Base-by-base conservation (phyloP, 2,888 invertebrate species). In the Stegophylla sp. region DNA sequence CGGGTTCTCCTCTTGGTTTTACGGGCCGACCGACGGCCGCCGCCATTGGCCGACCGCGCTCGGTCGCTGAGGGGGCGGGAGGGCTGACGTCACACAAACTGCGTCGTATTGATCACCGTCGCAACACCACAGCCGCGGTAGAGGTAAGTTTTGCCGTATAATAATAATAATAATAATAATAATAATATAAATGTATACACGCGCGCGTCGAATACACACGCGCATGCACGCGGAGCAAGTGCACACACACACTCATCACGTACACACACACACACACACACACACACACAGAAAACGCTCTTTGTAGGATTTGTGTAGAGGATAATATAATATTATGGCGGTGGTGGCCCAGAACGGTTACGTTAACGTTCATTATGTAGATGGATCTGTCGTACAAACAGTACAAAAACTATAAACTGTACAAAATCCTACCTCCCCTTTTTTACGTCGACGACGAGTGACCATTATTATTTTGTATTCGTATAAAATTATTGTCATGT, bases 31-130 rank as follows among this genome's bases (percentile, higher is more conserved):
- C 79, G 20, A 43, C 71, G 23, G 71, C 41, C 61, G 56, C 69
- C 23, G 13, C 61, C 48, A 71, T 51, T 61, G 71, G 61, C 61
- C 48, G 69, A 10, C 48, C 61, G 53, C 5, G 71, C 48, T 34
- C 61, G 69, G n/a, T n/a, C n/a, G n/a, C n/a, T n/a, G n/a, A n/a
- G n/a, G n/a, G n/a, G n/a, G 41, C 61, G 56, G 79, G 64, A 71
- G 67, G 51, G 34, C 45, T 79, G 79, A 79, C 79, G 79, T 79
- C 79, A 79, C 71, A 41, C 41, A 79, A 79, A 79, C 79, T 79
- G 79, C 79, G 79, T 79, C 79, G 79, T 79, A 79, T 79, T 79
- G 79, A 79, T 79, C 79, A 51, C 71, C 51, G 71, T 61, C 77
- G 61, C 77, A 45, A 69, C 69, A 17, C 56, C 34, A 56, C 66